A percentile compares a stretch with the other conserved stretches of the same genome.
Conservation (phyloP, 2,113 vertebrate genomes). For the Eretmodus cyanostictus region DNA sequence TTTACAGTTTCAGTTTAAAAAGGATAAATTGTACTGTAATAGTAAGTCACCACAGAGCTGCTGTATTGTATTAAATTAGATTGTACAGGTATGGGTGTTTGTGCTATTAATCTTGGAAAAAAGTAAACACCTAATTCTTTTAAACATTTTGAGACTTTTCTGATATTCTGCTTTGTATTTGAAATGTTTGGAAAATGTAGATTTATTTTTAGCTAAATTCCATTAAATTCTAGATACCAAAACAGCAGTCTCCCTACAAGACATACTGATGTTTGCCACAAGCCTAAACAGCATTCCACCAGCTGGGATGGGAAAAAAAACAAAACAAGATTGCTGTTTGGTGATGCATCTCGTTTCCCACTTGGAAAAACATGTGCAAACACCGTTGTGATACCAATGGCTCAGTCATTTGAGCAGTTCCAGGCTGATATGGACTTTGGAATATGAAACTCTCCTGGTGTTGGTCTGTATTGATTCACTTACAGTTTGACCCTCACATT, state of each 20-base stretch:
- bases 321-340: accelerated
- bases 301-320: neutral
- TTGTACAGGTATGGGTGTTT: neutral
- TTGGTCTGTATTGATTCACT: neutral
- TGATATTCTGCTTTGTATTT: neutral
- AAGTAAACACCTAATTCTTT: neutral
- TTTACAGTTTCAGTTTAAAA: neutral
- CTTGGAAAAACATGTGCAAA: neutral
- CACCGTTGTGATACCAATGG: neutral
- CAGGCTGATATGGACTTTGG: neutral
- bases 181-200: neutral
- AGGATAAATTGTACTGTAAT: neutral
- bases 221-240: neutral
- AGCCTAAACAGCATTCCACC: neutral
- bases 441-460: neutral
- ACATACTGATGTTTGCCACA: neutral
- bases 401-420: neutral
- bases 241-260: neutral
- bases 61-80: neutral
- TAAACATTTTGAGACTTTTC: neutral
- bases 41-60: neutral
- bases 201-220: neutral
- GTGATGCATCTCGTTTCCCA: neutral
- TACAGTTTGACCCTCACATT: neutral
- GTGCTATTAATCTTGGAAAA: neutral